Percentiles rank a stretch among this genome's conserved stretches.
Evolutionary conservation across 2,888 invertebrate genomes (phyloP).

Genomic region (Pycnomerus fuliginosus): DNA sequence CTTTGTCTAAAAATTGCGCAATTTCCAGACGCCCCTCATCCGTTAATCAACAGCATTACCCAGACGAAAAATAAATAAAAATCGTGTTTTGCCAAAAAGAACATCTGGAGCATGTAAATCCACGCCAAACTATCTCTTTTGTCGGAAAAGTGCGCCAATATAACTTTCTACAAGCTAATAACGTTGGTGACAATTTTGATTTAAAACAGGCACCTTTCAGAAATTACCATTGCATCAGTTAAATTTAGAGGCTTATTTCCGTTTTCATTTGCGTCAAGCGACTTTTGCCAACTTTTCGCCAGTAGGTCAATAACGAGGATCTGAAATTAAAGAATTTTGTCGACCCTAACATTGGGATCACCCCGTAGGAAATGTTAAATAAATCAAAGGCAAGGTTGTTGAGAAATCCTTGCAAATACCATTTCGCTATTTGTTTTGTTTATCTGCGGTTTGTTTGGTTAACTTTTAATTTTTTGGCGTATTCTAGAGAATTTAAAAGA

Average conservation of each 20-base stretch:
- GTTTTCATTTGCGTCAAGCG: slow-evolving; percentile 8
- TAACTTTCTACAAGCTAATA: neutral
- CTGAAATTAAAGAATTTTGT: too few species aligned
- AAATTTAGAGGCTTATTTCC: slow-evolving; percentile 10
- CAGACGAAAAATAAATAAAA: neutral
- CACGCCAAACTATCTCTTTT: neutral
- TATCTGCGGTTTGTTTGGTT: neutral
- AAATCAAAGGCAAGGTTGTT: slow-evolving; percentile 1
- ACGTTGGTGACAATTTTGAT: neutral
- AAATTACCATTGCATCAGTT: neutral
- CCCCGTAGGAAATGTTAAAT: slow-evolving; percentile 1
- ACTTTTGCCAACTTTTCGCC: slow-evolving; percentile 1
- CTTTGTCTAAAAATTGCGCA: too few species aligned
- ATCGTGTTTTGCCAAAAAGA: neutral
- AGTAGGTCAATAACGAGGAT: slow-evolving; percentile 6
- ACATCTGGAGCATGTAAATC: neutral
- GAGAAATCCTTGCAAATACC: too few species aligned
- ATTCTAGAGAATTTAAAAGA: neutral
- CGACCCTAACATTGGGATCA: too few species aligned
- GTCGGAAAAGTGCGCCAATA: neutral
- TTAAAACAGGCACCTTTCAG: neutral
- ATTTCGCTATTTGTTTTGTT: too few species aligned
- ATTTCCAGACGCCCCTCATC: too few species aligned
- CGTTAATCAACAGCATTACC: too few species aligned
- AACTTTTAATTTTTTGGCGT: neutral